phyloP scores from a whole-genome alignment of 2,797 vertebrate genomes.

The Clamator glandarius region DNA sequence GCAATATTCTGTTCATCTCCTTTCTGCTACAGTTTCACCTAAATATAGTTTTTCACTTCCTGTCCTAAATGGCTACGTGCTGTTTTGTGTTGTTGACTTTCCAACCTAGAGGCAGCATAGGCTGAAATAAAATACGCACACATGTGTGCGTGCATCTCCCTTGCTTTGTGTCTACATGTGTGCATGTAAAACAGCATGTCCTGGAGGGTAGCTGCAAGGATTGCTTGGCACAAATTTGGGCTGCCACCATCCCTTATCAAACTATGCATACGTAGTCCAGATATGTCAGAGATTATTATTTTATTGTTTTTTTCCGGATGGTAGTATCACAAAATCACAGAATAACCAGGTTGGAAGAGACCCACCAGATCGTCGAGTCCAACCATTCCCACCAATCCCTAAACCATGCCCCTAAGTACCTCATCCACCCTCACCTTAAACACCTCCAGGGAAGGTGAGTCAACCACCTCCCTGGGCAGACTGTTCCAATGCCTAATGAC shows the following conservation, averaged over 20 bases:
- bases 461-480: too few species aligned
- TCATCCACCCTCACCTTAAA: too few species aligned
- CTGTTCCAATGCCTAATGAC: too few species aligned
- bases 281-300: not conserved
- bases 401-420: too few species aligned
- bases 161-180: not conserved
- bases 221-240: not conserved
- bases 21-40: slow-evolving; percentile 5
- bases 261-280: accelerated
- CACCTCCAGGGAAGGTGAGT: too few species aligned
- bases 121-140: not conserved
- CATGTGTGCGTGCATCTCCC: not conserved
- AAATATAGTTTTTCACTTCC: slow-evolving; percentile 32
- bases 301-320: not conserved
- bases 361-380: too few species aligned
- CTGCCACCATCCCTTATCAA: not conserved
- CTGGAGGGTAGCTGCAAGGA: not conserved
- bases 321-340: too few species aligned
- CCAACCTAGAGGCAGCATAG: not conserved
- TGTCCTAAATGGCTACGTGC: not conserved
- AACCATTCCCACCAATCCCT: too few species aligned
- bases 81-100: not conserved
- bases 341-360: too few species aligned
- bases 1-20: not conserved
- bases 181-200: not conserved